A percentile compares a stretch with the other conserved stretches of the same genome.
phyloP scores from a whole-genome alignment of 2,888 invertebrate genomes.

The Epinotia demarniana region DNA sequence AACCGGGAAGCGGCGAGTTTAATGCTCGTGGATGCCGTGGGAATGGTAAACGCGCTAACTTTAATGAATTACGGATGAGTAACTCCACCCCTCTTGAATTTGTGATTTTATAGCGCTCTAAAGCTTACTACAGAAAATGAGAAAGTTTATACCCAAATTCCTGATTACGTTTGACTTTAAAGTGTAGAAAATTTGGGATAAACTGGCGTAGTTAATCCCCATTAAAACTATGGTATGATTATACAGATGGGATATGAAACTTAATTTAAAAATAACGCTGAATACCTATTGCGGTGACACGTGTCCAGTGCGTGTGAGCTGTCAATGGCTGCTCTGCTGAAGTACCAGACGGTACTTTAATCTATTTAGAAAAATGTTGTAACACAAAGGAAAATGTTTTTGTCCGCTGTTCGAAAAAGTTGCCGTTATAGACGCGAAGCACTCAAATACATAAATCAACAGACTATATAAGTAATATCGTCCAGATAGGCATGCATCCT shows the following conservation, averaged over 20 bases:
- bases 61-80: conserved; percentile 82
- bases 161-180: conserved; percentile 53
- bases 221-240: conserved; percentile 1
- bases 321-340: conserved; percentile 14
- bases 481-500: neutral
- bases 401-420: too few relatives aligned
- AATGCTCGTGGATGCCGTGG: conserved; percentile 68
- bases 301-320: conserved; percentile 1
- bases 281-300: neutral
- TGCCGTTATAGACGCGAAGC: neutral
- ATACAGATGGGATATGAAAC: neutral
- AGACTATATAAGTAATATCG: neutral
- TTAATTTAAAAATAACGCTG: conserved; percentile 2
- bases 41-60: conserved; percentile 76
- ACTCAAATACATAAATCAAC: neutral
- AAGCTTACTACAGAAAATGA: conserved; percentile 72
- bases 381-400: neutral
- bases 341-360: neutral
- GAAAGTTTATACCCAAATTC: conserved; percentile 68
- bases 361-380: neutral
- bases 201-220: neutral
- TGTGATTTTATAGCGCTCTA: conserved; percentile 75
- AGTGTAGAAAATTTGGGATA: conserved; percentile 10
- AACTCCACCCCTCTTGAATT: conserved; percentile 72
- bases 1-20: conserved; percentile 69